These are phyloP conservation scores for Nothocercus nigrocapillus DNA, from an alignment of 2,113 vertebrate genomes.

Conservation along the genomic window DNA sequence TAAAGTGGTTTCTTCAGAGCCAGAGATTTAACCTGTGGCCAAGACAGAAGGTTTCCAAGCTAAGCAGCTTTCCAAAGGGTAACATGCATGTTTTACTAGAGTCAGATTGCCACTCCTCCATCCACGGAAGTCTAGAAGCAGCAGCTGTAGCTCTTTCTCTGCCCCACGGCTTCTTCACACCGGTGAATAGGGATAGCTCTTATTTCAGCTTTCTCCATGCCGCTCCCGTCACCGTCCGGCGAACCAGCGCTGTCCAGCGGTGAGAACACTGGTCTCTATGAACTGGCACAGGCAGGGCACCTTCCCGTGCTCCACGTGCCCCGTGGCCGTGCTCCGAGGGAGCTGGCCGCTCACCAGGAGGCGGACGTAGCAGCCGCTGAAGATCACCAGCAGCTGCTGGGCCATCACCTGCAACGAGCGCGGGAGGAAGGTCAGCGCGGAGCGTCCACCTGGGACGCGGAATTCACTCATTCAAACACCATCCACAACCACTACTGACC, in stretches of 20 bases:
- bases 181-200: neutral
- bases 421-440: neutral
- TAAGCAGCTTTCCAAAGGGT: neutral
- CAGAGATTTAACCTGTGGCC: neutral
- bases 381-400: constrained; percentile 76
- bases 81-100: neutral
- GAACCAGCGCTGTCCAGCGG: neutral
- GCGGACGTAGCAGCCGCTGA: constrained; percentile 76
- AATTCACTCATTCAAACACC: too few species aligned
- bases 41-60: neutral
- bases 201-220: rapidly evolving
- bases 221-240: neutral
- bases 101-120: rapidly evolving
- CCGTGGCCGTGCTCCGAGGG: neutral
- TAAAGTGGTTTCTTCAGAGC: neutral
- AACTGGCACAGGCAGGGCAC: constrained; percentile 79
- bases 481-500: too few species aligned
- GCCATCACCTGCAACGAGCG: constrained; percentile 73
- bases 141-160: neutral
- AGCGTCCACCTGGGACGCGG: neutral
- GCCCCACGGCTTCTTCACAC: neutral
- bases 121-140: neutral
- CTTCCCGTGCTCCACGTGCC: constrained; percentile 55
- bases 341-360: constrained; percentile 76
- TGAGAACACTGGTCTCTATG: constrained; percentile 58